phyloP scores from a whole-genome alignment of 1,140 invertebrate species.

The Drepana arcuata region DNA sequence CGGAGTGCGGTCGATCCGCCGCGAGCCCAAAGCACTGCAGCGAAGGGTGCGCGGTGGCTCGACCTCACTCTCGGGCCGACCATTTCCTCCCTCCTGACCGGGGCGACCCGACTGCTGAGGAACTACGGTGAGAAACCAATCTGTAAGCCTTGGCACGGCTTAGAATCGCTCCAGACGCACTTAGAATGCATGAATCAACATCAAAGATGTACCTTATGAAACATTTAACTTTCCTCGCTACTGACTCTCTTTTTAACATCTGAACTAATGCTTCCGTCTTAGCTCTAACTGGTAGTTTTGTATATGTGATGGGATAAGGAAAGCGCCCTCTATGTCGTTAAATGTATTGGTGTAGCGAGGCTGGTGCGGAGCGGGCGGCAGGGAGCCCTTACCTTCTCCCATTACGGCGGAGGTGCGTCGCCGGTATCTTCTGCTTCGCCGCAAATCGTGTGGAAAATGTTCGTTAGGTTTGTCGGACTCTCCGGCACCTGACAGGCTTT shows the following conservation, averaged over 20 bases:
- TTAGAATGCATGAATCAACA: conserved; percentile 43
- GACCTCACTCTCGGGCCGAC: conserved; percentile 31
- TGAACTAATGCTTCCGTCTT: conserved; percentile 54
- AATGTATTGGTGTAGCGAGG: conserved; percentile 44
- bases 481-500: conserved; percentile 47
- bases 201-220: conserved; percentile 32
- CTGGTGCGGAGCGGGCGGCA: conserved; percentile 62
- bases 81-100: conserved; percentile 35
- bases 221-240: conserved; percentile 57
- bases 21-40: conserved; percentile 22
- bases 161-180: conserved; percentile 58
- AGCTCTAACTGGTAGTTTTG: conserved; percentile 48
- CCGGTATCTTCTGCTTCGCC: conserved; percentile 57
- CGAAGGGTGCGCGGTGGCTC: conserved; percentile 29
- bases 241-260: conserved; percentile 47
- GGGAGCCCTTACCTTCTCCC: conserved; percentile 75
- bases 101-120: conserved; percentile 50
- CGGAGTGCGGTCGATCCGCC: conserved; percentile 40
- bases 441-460: conserved; percentile 43
- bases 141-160: conserved; percentile 62
- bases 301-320: conserved; percentile 78
- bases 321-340: conserved; percentile 70
- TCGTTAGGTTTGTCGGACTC: conserved; percentile 39
- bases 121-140: conserved; percentile 64
- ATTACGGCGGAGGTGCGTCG: conserved; percentile 73